These are phyloP conservation scores for Actinernus sp. DNA, from an alignment of 92 coral and sea anemone species.

Conservation along the genomic window DNA sequence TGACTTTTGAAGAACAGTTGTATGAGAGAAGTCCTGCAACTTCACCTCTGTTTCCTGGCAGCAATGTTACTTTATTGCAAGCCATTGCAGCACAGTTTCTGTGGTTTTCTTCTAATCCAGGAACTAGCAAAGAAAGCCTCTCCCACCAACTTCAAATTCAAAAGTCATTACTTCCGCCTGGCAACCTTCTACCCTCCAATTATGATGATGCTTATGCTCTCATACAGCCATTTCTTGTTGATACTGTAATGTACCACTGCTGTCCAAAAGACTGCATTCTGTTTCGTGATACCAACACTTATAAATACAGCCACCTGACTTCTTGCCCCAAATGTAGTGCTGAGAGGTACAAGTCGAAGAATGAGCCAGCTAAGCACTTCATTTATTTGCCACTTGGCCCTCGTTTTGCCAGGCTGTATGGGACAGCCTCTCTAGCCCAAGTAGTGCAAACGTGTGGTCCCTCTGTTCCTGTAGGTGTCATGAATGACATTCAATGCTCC, in stretches of 20 bases:
- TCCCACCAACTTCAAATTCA: conserved; percentile 11
- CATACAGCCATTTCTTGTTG: conserved; percentile 18
- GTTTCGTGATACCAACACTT: conserved; percentile 15
- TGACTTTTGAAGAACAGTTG: no score
- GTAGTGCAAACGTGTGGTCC: conserved; percentile 9
- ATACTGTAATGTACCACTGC: conserved; percentile 12
- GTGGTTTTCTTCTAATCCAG: conserved; percentile 41
- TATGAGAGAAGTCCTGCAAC: conserved; percentile 3
- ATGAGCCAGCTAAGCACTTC: conserved; percentile 13
- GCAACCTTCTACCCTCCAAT: conserved; percentile 16
- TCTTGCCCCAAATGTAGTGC: conserved; percentile 29
- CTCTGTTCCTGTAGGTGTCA: not conserved
- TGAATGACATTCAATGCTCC: conserved; percentile 23
- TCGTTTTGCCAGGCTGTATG: conserved; percentile 14
- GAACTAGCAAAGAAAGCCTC: conserved; percentile 30
- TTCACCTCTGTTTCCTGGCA: conserved; percentile 26
- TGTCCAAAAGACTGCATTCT: conserved; percentile 27
- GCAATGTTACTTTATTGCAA: conserved; percentile 4
- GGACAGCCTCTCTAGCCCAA: conserved; percentile 43
- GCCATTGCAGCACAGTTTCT: conserved; percentile 31
- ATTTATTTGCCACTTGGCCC: conserved; percentile 19
- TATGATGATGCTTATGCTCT: conserved; percentile 13
- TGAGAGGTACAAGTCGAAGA: not conserved
- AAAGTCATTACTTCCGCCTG: conserved; percentile 10
- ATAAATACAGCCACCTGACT: not conserved